These are phyloP conservation scores for Ramazzottius varieornatus DNA, from an alignment of 2,888 invertebrate genomes.

Conservation along the genomic window DNA sequence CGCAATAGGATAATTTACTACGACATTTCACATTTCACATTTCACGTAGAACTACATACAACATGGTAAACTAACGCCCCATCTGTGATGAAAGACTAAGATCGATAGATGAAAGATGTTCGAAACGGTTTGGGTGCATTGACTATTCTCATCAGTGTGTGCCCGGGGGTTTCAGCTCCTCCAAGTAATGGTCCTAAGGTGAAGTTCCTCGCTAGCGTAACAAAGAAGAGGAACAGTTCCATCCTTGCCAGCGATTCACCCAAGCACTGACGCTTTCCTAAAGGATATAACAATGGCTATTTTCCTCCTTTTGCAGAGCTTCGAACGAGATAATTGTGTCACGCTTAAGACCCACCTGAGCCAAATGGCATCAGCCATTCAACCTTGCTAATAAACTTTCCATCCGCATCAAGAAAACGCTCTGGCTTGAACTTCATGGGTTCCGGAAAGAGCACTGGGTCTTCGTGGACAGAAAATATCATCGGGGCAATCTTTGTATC, in stretches of 20 bases:
- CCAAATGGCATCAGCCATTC: not conserved
- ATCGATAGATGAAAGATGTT: not conserved
- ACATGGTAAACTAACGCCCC: too few relatives aligned
- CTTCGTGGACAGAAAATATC: slow-evolving; percentile 16
- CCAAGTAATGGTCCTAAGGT: not conserved
- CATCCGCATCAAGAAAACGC: slow-evolving; percentile 12
- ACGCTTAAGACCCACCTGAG: not conserved
- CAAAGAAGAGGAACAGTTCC: slow-evolving; percentile 11
- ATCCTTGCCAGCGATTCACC: slow-evolving; percentile 16
- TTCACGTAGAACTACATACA: too few relatives aligned
- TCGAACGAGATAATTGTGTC: too few relatives aligned
- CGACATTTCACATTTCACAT: too few relatives aligned
- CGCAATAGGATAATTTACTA: too few relatives aligned
- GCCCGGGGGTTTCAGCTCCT: not conserved
- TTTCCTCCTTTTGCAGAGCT: too few relatives aligned
- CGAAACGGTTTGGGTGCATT: not conserved
- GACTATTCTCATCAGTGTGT: not conserved
- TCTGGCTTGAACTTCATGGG: slow-evolving; percentile 15
- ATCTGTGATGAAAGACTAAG: too few relatives aligned
- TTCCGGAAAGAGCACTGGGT: slow-evolving; percentile 13
- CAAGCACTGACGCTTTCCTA: slow-evolving; percentile 16
- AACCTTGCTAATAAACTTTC: not conserved
- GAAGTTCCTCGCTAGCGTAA: slow-evolving; percentile 4
- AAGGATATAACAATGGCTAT: too few relatives aligned
- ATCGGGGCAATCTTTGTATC: slow-evolving; percentile 16